Evolutionary conservation across 2,113 vertebrate species (phyloP).

Genomic region (Carettochelys insculpta): DNA sequence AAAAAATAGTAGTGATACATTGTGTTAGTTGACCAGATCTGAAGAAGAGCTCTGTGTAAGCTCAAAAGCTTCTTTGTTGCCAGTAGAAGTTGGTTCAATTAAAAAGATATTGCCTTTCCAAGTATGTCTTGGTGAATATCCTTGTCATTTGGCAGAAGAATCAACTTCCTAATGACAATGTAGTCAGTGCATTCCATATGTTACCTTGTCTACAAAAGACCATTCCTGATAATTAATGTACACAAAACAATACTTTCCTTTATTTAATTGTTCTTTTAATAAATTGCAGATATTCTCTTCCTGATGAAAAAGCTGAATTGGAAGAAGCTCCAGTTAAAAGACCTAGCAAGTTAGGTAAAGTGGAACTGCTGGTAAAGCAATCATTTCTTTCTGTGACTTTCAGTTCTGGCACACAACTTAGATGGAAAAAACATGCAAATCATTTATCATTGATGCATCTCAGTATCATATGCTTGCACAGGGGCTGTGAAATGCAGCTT

Average conservation of each 20-base stretch:
- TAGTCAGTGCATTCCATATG: background rate
- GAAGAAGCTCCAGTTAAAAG: conserved; percentile 74
- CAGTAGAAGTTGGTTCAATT: background rate
- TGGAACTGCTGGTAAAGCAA: background rate
- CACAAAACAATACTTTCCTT: background rate
- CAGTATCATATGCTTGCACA: background rate
- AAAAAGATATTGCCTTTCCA: background rate
- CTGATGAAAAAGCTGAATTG: conserved; percentile 78
- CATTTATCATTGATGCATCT: background rate
- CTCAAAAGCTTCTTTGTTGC: background rate
- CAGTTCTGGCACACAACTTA: background rate
- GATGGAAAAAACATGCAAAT: too few species aligned
- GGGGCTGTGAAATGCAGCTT: background rate
- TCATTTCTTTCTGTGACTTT: background rate
- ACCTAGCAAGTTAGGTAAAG: conserved; percentile 76
- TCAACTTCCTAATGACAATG: background rate
- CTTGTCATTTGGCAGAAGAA: background rate
- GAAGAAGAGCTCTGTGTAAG: background rate
- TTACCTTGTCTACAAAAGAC: background rate
- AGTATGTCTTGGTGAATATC: background rate
- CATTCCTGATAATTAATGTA: background rate
- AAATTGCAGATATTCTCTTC: conserved; percentile 73
- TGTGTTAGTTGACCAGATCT: background rate
- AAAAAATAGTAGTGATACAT: background rate
- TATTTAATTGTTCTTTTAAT: background rate